Evolutionary conservation across 2,113 vertebrate genomes (phyloP).

Genomic region (Hucho hucho): DNA sequence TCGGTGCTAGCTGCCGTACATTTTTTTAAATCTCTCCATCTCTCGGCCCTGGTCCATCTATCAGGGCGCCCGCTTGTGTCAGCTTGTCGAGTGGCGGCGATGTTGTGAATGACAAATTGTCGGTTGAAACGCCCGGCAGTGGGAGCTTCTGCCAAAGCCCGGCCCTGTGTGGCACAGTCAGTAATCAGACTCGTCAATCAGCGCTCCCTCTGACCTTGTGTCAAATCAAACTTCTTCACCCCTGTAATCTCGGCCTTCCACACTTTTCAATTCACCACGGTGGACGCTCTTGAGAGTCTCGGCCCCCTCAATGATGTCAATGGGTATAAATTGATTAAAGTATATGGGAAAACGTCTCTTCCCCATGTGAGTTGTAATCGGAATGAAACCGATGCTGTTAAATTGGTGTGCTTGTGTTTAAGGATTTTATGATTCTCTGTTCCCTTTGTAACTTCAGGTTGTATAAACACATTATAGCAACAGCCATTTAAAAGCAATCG

Average conservation of each 20-base stretch:
- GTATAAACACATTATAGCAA: too few relatives aligned
- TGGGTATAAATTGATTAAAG: neutral
- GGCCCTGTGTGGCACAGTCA: constrained; percentile 43
- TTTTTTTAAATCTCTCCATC: constrained; percentile 51
- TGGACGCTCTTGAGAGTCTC: neutral
- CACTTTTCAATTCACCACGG: constrained; percentile 9
- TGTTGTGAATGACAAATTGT: constrained; percentile 62
- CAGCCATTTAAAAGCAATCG: too few relatives aligned
- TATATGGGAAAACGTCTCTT: neutral
- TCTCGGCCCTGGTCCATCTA: constrained; percentile 49
- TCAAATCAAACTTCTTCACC: constrained; percentile 45
- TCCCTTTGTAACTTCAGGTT: too few relatives aligned
- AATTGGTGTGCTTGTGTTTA: too few relatives aligned
- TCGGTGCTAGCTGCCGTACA: constrained; percentile 23
- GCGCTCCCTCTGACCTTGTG: constrained; percentile 57
- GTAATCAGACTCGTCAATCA: constrained; percentile 56
- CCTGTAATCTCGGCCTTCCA: constrained; percentile 10
- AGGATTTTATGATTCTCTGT: too few relatives aligned
- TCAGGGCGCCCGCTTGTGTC: constrained; percentile 55
- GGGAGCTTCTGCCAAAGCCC: constrained; percentile 45
- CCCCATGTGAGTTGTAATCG: neutral
- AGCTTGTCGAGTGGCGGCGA: constrained; percentile 38
- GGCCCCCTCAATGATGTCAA: neutral
- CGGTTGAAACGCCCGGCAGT: constrained; percentile 37
- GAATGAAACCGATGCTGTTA: too few relatives aligned